Evolutionary conservation across 2,888 invertebrate species (phyloP), one percentile per base, ranked within the genome.

Genomic region (Odontocerum albicorne): DNA sequence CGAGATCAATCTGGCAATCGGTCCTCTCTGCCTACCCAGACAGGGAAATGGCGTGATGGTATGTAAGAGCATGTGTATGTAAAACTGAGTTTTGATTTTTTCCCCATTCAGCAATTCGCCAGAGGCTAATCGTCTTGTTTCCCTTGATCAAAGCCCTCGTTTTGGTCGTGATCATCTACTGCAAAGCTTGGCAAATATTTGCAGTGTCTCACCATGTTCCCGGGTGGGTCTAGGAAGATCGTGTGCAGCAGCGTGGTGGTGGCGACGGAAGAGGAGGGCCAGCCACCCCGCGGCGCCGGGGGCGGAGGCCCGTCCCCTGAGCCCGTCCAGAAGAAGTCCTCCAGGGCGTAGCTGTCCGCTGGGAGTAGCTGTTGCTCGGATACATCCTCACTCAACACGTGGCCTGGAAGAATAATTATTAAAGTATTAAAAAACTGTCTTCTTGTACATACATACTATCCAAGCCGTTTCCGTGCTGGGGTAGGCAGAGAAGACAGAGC

Each of bases 321-420:
- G 0, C 92, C 92, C 0, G 90, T 90, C 92, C 92, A 92, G 70
- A 93, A 88, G 72, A 92, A 93, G 69, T 92, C 92, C 65, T 92
- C 91, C 52, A 92, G 72, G 36, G 84, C 83, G 63, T 78, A 78
- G 21, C 66, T 63, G 33, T 65, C 57, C 19, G 49, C 45, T 16
- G 64, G 64, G 10, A 66, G 63, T 57, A 66, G 7, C 27, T 49
- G 40, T 21, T 39, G 49, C 33, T 49, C 49, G 20, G 42, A 65
- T 32, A 64, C 66, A 49, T 67, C 64, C 38, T 65, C 64, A 22
- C 60, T 57, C 7, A 63, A 36, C 21, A 63, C 42, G 55, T 61
- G 60, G 51, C 47, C 35, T 38, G 22, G 35, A 52, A 36, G 7
- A 20, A 46, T n/a, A n/a, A n/a, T n/a, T n/a, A n/a, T n/a, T n/a